Base-by-base conservation (phyloP, 2,888 invertebrate species). In the Argyresthia albistria region DNA sequence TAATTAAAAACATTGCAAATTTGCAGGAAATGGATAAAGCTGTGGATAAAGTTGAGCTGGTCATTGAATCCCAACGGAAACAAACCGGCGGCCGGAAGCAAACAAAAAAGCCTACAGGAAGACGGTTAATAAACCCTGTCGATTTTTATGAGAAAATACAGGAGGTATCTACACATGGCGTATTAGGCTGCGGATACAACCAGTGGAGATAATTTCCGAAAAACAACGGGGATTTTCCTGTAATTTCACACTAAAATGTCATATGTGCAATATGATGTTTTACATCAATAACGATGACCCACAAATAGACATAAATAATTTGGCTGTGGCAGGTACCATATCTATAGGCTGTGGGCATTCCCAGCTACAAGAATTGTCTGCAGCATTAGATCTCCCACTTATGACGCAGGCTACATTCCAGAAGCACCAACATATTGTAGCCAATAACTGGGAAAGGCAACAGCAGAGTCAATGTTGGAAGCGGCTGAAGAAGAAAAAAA, bases 391-490 rank as follows among this genome's bases (percentile, higher is more conserved):
- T 50, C 35, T 50, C n/a, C 47, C 35, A 35, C 25, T 35, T 4
- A 37, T 42, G 16, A 2, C 49, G n/a, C 11, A 47, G 7, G 0
- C 6, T 7, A 47, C 14, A 10, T 36, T 11, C 35, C n/a, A 35
- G 35, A 37, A 12, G 3, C 12, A 36, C 14, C 49, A 50, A 7
- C 6, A 25, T n/a, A 12, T 11, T 1, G 35, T 47, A 11, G 10
- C n/a, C 3, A 39, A 50, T 11, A 51, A 57, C 8, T 53, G 50
- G 53, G 49, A 53, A n/a, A 15, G 8, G 42, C 50, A 11, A 45
- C 50, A 35, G 12, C 8, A 11, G 43, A 35, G n/a, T 11, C 35
- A 16, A 53, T 53, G 53, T 15, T 12, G 7, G 39, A 43, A 11
- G 53, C 45, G n/a, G 53, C 25, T 8, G 12, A 49, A 42, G n/a